These are phyloP conservation scores for Silurus lanzhouensis DNA, from an alignment of 2,797 vertebrate species.

Conservation along the genomic window DNA sequence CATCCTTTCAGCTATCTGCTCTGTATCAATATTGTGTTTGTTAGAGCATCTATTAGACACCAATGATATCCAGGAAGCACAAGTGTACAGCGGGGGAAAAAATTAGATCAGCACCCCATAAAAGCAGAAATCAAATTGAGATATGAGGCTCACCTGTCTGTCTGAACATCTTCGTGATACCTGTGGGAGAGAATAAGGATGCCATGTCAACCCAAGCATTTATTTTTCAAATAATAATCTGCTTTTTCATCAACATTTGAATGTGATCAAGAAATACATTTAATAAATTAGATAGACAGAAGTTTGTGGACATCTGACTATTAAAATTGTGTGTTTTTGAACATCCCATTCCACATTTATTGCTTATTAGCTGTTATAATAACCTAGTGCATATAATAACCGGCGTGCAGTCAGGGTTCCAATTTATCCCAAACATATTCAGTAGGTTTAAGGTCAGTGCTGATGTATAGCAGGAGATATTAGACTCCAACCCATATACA, in stretches of 20 bases:
- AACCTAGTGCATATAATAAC: too few species aligned
- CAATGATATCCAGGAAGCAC: not conserved
- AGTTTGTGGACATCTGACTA: too few species aligned
- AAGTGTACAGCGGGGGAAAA: not conserved
- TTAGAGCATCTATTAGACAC: not conserved
- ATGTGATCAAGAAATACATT: not conserved
- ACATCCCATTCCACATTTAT: too few species aligned
- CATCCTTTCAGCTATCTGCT: too few species aligned
- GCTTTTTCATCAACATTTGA: not conserved
- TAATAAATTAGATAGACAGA: not conserved
- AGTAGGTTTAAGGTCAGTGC: too few species aligned
- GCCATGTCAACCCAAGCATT: not conserved
- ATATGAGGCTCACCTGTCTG: conserved; percentile 64
- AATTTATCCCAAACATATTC: not conserved
- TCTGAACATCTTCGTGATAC: conserved; percentile 68
- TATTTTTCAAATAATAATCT: not conserved
- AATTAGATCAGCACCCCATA: not conserved
- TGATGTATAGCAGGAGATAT: too few species aligned
- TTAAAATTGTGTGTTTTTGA: too few species aligned
- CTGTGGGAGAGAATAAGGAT: conserved; percentile 53
- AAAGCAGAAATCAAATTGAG: not conserved
- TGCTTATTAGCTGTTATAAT: too few species aligned
- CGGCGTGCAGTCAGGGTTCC: not conserved
- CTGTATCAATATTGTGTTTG: not conserved
- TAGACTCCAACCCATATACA: too few species aligned